phyloP scores from a whole-genome alignment of 2,888 invertebrate species.

The Serripes groenlandicus region DNA sequence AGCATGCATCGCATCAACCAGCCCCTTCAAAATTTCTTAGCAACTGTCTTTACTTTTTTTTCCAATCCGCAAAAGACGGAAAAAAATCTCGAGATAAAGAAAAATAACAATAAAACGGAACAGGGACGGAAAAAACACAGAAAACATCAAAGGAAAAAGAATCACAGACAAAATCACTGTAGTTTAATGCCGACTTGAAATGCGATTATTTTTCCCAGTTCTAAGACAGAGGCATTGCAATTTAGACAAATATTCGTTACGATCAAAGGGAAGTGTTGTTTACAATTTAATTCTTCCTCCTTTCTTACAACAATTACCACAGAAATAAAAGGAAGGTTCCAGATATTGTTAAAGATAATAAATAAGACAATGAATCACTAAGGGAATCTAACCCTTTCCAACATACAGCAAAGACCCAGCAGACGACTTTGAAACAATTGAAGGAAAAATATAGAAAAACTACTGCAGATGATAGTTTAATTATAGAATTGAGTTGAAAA shows the following conservation, averaged over 20 bases:
- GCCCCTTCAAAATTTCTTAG: too few relatives aligned
- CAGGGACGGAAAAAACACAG: constrained; percentile 1
- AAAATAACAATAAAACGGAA: constrained; percentile 12
- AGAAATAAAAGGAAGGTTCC: constrained; percentile 62
- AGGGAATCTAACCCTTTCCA: too few relatives aligned
- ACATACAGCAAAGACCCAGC: too few relatives aligned
- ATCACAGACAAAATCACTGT: constrained; percentile 31
- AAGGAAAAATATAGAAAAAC: too few relatives aligned
- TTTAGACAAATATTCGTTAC: constrained; percentile 26
- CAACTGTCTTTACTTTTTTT: too few relatives aligned
- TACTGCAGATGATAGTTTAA: too few relatives aligned
- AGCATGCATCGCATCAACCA: too few relatives aligned
- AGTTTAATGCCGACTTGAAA: constrained; percentile 22
- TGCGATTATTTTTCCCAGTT: constrained; percentile 26
- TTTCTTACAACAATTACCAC: constrained; percentile 65
- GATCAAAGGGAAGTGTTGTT: constrained; percentile 63
- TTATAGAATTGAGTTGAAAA: too few relatives aligned
- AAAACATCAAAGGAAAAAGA: constrained; percentile 20
- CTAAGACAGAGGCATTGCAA: constrained; percentile 41
- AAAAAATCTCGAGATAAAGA: constrained; percentile 6
- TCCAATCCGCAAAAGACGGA: too few relatives aligned
- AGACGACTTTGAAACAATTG: too few relatives aligned
- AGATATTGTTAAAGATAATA: constrained; percentile 63
- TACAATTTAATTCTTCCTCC: constrained; percentile 64
- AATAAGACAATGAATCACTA: constrained; percentile 59